Percentiles rank a stretch among this genome's conserved stretches.
Evolutionary conservation across 2,888 invertebrate genomes (phyloP).

Genomic region (Euproctis similis): DNA sequence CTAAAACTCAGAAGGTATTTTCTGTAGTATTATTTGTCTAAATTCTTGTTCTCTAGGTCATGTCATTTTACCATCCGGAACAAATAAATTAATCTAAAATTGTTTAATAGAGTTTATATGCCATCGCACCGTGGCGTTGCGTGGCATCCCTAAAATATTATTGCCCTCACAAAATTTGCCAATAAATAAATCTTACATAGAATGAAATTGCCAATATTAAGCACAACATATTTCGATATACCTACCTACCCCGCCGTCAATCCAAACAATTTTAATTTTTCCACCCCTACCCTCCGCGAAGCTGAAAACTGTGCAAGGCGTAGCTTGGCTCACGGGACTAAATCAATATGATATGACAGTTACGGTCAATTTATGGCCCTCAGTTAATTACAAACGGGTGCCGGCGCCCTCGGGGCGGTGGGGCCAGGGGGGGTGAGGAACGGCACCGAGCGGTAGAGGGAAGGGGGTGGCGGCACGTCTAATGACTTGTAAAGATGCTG

Average conservation of each 20-base stretch:
- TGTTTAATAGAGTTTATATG: no score
- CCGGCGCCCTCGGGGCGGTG: slow-evolving; percentile 27
- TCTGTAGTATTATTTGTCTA: no score
- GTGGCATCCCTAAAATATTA: no score
- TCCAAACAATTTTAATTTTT: slow-evolving; percentile 48
- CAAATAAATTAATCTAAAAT: no score
- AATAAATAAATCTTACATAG: slow-evolving; percentile 2
- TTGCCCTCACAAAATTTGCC: slow-evolving; percentile 1
- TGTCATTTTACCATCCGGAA: no score
- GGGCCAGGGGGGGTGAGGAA: slow-evolving; percentile 11
- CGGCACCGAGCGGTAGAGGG: slow-evolving; percentile 7
- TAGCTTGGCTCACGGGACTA: slow-evolving; percentile 56
- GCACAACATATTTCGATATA: slow-evolving; percentile 16
- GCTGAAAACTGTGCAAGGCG: slow-evolving; percentile 42
- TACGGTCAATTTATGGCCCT: slow-evolving; percentile 75
- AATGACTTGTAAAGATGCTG: slow-evolving; percentile 71
- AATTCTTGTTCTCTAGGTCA: no score
- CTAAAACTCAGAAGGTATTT: no score
- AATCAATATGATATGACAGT: slow-evolving; percentile 77
- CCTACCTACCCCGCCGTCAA: slow-evolving; percentile 40
- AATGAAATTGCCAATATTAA: slow-evolving; percentile 3
- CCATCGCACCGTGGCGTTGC: no score
- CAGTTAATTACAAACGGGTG: slow-evolving; percentile 73
- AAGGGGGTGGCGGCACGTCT: slow-evolving; percentile 39
- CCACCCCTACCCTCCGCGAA: slow-evolving; percentile 31